Evolutionary conservation across 2,113 vertebrate genomes (phyloP).

Genomic region (Mormyrus iriodes): DNA sequence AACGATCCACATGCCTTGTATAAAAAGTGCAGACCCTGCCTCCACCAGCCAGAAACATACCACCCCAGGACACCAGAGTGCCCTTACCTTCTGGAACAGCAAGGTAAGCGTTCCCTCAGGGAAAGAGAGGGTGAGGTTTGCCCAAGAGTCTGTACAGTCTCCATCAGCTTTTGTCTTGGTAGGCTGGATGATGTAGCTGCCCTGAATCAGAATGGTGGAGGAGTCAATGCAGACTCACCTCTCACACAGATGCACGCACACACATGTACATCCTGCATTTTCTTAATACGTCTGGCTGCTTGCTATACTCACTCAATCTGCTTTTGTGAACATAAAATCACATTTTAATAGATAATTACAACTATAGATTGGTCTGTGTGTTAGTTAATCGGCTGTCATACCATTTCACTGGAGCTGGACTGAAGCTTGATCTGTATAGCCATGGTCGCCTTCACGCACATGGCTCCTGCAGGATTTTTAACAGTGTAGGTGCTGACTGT

Average conservation of each 20-base stretch:
- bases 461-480: fast-evolving
- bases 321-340: background rate
- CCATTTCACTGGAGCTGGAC: constrained; percentile 32
- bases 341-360: no score
- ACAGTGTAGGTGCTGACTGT: constrained; percentile 45
- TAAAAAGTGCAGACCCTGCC: background rate
- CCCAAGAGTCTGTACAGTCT: background rate
- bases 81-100: constrained; percentile 50
- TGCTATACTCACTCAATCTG: background rate
- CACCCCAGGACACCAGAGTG: background rate
- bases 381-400: background rate
- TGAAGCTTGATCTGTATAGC: constrained; percentile 46
- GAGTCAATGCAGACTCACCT: background rate
- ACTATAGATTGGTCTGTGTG: background rate
- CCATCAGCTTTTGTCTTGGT: fast-evolving
- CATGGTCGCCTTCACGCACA: constrained; percentile 43
- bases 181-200: constrained; percentile 50
- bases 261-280: background rate
- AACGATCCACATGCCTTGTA: background rate
- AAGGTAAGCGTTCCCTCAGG: constrained; percentile 42
- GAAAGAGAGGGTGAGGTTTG: constrained; percentile 35
- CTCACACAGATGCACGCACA: background rate
- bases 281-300: background rate
- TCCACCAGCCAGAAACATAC: background rate
- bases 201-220: constrained; percentile 29